Conservation (phyloP, 37 sponge, comb jelly and placozoan species). For the Sycon ciliatum region DNA sequence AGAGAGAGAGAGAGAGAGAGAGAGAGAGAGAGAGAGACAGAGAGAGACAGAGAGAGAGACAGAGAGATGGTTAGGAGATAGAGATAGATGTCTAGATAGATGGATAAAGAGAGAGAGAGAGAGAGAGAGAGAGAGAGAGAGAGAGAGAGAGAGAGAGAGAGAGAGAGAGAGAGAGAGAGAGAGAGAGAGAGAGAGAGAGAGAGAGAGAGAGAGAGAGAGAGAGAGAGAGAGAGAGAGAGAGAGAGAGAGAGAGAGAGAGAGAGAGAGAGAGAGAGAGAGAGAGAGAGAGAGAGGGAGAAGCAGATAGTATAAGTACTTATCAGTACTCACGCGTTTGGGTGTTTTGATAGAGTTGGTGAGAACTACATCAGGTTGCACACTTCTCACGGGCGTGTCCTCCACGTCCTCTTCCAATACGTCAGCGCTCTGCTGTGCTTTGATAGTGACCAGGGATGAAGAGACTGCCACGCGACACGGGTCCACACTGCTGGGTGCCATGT, state of each 20-base stretch:
- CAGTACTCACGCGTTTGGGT: too few relatives aligned
- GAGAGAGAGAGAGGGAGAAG: constrained; percentile 12
- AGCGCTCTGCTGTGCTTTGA: background rate
- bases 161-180: constrained; percentile 18
- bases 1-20: constrained; percentile 5
- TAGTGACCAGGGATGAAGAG: too few relatives aligned
- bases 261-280: constrained; percentile 18
- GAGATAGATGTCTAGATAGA: background rate
- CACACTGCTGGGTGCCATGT: too few relatives aligned
- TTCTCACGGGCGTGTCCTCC: constrained; percentile 6
- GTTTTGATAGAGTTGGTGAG: background rate
- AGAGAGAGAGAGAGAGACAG: constrained; percentile 1
- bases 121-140: constrained; percentile 15
- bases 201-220: constrained; percentile 18
- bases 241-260: constrained; percentile 16
- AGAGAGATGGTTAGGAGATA: background rate
- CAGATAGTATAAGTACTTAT: too few relatives aligned
- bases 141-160: constrained; percentile 16
- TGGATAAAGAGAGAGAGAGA: background rate
- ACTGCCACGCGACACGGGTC: too few relatives aligned
- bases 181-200: constrained; percentile 17
- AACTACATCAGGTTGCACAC: background rate
- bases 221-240: constrained; percentile 11
- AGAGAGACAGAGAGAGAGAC: background rate
- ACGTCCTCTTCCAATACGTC: background rate